Evolutionary conservation across 2,888 invertebrate genomes (phyloP), one percentile per base, ranked within the genome.

Genomic region (Meghimatium bilineatum): DNA sequence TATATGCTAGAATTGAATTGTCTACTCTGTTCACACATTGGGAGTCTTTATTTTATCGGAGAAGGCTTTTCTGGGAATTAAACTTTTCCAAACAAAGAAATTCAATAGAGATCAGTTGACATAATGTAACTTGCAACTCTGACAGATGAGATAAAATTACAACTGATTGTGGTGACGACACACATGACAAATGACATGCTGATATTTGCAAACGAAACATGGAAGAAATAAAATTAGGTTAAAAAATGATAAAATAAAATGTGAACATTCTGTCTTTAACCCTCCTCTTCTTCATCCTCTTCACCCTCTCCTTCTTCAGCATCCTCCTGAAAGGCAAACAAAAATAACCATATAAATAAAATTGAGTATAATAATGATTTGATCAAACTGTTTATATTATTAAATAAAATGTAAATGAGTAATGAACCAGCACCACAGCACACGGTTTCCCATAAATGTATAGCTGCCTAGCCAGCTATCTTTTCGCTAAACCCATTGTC

Each of bases 241-340:
- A 67, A 67, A 20, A 75, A 44, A 72, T 72, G n/a, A n/a, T 63
- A 44, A 52, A 29, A 52, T n/a, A 49, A 75, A 75, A 26, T n/a
- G 20, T 75, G 32, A 75, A 52, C 44, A 29, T 29, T 49, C 12
- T 75, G 20, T 75, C 44, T 26, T 75, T 32, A 75, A 75, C 75
- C 75, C 52, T 75, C 75, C n/a, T 75, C 75, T 75, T 75, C 75
- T 52, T 75, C 75, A 32, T 75, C 75, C 2, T 75, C 75, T 1
- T 75, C 75, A 32, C 52, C 75, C 52, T 75, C 75, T 32, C 75
- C 75, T 20, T 75, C 75, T 32, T 75, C 75, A 20, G 32, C 67
- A 29, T 26, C 75, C 17, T 75, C 75, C 75, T 75, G 75, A 52
- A 52, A 75, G 52, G 52, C 1, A 75, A 56, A 52, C 1, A 6